Evolutionary conservation across 2,797 vertebrate species (phyloP), one percentile per base, ranked within the genome.

Genomic region (Miichthys miiuy): DNA sequence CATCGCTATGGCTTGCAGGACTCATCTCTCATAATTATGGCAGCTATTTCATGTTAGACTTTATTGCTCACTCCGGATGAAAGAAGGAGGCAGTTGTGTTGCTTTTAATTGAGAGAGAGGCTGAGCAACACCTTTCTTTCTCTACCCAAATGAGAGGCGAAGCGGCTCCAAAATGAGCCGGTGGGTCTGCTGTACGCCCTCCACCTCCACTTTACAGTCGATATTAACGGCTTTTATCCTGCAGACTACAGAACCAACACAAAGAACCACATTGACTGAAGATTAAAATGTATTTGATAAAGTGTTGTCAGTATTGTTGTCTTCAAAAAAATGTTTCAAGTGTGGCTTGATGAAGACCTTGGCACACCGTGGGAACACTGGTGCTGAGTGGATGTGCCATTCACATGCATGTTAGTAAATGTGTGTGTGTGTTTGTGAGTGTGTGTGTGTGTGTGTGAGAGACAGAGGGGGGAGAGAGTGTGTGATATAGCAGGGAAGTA

Each of bases 201-300:
- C 75, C 67, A 18, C 48, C 70, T 72, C 77, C 72, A 51, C 75
- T 68, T 64, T 62, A 30, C 75, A 77, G 75, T 69, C 41, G 2
- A 70, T 78, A 79, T 85, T 58, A 65, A 41, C 77, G 75, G 74
- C 78, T 88, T 87, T 89, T 68, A 76, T 90, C 67, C 77, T 5
- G 61, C 63, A 63, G 18, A 14, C 70, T 18, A 38, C 75, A 81
- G 54, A 75, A 75, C 30, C 77, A 79, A 58, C 48, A 60, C 7
- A 51, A 65, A 57, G 75, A 63, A 20, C 13, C 30, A 50, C 38
- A 14, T 23, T 67, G 77, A 83, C 77, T 83, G 72, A 87, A 64
- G 73, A 86, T 87, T 80, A 80, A 88, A 87, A 84, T 58, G 54
- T 17, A 16, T 82, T 50, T 79, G 52, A 83, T 77, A 6, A 76